Conservation (phyloP, 2,888 invertebrate species). For the Oxycera nigricornis region DNA sequence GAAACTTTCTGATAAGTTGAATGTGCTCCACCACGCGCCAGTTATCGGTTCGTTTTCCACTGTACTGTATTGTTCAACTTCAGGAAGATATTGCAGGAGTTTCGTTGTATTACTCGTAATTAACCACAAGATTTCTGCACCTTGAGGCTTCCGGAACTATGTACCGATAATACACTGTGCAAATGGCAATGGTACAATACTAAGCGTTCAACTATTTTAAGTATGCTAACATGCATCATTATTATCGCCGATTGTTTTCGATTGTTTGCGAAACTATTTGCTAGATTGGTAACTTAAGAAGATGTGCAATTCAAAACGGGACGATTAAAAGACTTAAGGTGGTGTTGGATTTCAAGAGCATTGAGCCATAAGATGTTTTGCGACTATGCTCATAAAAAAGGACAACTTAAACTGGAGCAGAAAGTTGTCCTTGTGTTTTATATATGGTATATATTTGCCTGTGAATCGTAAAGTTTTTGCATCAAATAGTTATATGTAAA, state of each 20-base stretch:
- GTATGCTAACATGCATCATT: background rate
- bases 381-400: too few species aligned
- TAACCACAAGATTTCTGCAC: conserved; percentile 33
- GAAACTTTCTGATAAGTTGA: conserved; percentile 30
- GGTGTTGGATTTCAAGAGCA: too few species aligned
- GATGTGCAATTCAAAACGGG: too few species aligned
- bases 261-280: background rate
- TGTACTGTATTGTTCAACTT: conserved; percentile 23
- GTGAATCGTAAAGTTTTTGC: too few species aligned
- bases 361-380: too few species aligned
- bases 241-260: background rate
- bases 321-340: too few species aligned
- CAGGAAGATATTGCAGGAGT: conserved; percentile 19
- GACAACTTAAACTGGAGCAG: too few species aligned
- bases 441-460: too few species aligned
- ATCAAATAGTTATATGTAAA: too few species aligned
- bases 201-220: background rate
- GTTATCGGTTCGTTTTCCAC: conserved; percentile 24
- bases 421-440: too few species aligned
- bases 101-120: conserved; percentile 33
- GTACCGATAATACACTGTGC: background rate
- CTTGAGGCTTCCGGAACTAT: conserved; percentile 19
- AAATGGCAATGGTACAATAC: background rate
- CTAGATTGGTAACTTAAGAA: too few species aligned
- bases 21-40: conserved; percentile 12